Evolutionary conservation across 2,888 invertebrate species (phyloP), one percentile per base, ranked within the genome.

Genomic region (Andrena bicolor): DNA sequence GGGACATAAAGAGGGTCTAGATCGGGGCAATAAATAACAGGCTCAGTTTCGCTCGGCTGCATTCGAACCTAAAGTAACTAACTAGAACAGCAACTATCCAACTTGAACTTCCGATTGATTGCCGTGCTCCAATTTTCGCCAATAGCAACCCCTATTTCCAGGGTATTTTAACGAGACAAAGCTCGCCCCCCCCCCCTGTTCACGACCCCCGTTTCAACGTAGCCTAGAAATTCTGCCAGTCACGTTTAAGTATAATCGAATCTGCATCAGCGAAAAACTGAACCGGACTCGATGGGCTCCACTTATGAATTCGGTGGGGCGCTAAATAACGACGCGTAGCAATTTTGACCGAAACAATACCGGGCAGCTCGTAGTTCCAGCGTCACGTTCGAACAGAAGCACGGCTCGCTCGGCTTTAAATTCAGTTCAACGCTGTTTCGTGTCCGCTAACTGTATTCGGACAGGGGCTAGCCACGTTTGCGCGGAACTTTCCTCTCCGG

Each of bases 101-200:
- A 60, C 60, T 75, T 51, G 23, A 30, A 74, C 74, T 74, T 65
- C 26, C 56, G 60, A 75, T 66, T 68, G 68, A 75, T 75, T 68
- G 56, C 32, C 68, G 32, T 68, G 48, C 32, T 35, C 30, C 5
- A 68, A 75, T 65, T 68, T 68, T 60, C 66, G 30, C 16, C 8
- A 6, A 20, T 23, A 56, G 13, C 13, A 10, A 26, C 41, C 49
- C 13, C 30, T n/a, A 60, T 26, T 66, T 3, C 58, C 7, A 60
- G 32, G 7, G 13, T 60, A 75, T 68, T 60, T 26, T 48, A n/a
- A 63, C 26, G n/a, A 35, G 35, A n/a, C 28, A 3, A 20, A 20
- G 4, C 48, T 20, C 23, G 13, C 61, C n/a, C 51, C 0, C 49
- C 49, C 2, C 23, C n/a, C 2, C 1, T 16, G 2, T 3, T 26